Conservation (phyloP, 2,888 invertebrate genomes). For the Mesorhabditis spiculigera region DNA sequence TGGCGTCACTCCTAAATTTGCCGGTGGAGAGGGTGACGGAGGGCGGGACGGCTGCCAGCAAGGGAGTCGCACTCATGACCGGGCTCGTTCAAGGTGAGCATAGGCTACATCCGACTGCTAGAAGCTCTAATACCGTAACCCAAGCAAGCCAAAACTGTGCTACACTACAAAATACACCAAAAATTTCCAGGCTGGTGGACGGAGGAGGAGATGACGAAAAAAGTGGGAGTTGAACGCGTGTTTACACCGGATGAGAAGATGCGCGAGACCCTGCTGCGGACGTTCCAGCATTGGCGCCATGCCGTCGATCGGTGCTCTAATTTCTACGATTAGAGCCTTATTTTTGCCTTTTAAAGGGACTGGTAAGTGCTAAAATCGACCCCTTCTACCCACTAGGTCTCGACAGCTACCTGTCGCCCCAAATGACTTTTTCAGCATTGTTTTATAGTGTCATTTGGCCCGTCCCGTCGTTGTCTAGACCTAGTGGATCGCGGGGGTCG, state of each 20-base stretch:
- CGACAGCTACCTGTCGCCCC: too few species aligned
- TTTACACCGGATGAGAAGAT: constrained; percentile 30
- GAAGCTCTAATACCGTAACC: not conserved
- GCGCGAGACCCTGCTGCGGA: constrained; percentile 19
- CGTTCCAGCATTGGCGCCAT: constrained; percentile 37
- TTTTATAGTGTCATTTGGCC: too few species aligned
- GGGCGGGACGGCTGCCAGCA: constrained; percentile 68
- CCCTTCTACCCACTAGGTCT: too few species aligned
- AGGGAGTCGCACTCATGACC: constrained; percentile 82
- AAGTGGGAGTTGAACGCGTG: constrained; percentile 26
- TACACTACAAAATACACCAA: not conserved
- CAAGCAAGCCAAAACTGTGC: not conserved
- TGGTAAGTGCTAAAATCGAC: too few species aligned
- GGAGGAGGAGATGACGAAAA: constrained; percentile 22
- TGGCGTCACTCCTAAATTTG: constrained; percentile 78
- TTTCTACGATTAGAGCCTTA: constrained; percentile 24
- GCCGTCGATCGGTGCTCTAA: constrained; percentile 37
- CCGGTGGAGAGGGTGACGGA: constrained; percentile 73
- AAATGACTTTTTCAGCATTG: too few species aligned
- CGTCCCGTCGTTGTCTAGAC: too few species aligned
- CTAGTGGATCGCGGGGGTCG: too few species aligned
- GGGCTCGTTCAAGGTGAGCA: constrained; percentile 73
- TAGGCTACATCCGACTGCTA: not conserved
- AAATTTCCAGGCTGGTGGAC: constrained; percentile 32
- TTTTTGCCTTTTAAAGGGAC: too few species aligned